phyloP scores from a whole-genome alignment of 2,797 vertebrate genomes.

The Darevskia nairensis region DNA sequence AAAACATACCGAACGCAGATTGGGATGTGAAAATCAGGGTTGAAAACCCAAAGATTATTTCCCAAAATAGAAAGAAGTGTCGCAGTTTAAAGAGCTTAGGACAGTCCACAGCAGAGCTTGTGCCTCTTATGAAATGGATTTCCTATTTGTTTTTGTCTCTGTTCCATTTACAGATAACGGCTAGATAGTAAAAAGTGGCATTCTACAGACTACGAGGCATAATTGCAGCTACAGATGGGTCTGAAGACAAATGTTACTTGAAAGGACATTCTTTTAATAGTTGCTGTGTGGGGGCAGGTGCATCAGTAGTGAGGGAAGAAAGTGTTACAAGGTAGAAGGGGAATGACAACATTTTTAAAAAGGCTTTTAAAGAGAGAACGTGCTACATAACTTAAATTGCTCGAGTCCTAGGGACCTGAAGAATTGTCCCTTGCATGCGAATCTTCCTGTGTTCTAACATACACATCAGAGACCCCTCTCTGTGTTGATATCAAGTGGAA shows the following conservation, averaged over 20 bases:
- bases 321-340: slow-evolving; percentile 9
- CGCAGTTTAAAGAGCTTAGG: slow-evolving; percentile 25
- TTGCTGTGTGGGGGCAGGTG: background rate
- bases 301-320: background rate
- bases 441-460: background rate
- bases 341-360: background rate
- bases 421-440: background rate
- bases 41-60: slow-evolving; percentile 38
- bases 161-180: background rate
- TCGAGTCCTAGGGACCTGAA: background rate
- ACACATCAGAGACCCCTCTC: background rate
- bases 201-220: background rate
- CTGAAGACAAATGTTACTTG: slow-evolving; percentile 16
- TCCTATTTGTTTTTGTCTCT: slow-evolving; percentile 19
- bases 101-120: background rate
- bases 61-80: background rate
- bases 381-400: background rate
- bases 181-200: background rate
- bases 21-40: slow-evolving; percentile 35
- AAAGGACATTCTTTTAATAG: slow-evolving; percentile 16
- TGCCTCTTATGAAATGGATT: background rate
- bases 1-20: slow-evolving; percentile 26
- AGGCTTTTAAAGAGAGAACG: background rate
- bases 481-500: background rate
- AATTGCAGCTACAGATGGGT: slow-evolving; percentile 30